Evolutionary conservation across 2,888 invertebrate species (phyloP), one percentile per base, ranked within the genome.

Genomic region (Macrosoma leucophasiata): DNA sequence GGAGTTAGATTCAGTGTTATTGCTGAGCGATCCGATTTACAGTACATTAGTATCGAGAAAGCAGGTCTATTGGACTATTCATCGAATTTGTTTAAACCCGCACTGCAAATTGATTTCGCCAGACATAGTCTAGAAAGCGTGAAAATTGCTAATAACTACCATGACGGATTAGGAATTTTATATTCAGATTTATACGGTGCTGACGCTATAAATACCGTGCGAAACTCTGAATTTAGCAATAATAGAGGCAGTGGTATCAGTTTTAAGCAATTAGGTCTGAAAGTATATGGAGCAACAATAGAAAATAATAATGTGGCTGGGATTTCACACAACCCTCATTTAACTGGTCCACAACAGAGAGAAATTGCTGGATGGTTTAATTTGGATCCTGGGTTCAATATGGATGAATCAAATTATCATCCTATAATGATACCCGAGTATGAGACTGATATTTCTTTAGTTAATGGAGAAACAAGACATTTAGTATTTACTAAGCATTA

Each of bases 21-120:
- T 32, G 92, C 97, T 1, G 94, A 95, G 62, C 86, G 95, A 50
- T 91, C 94, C 11, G 93, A 95, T 59, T 84, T 98, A 41, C 95
- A 96, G 63, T 95, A 91, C 52, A 88, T 96, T 4, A 93, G 92
- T 2, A 90, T 98, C 24, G 96, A 97, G 73, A 91, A 91, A 68
- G 96, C 98, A 3, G 99, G 99, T 0, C 86, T 98, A 1, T 86
- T 97, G 31, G 98, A 99, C 76, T 97, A 96, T 62, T 90, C 94
- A 0, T 95, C 94, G 0, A 93, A 93, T 71, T 70, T 88, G 1
- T 95, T 96, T 51, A 95, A 93, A 62, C 94, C 96, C 5, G 96
- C 96, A 0, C 72, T 96, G 8, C 96, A 96, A 77, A 91, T 95
- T 48, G 95, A 95, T 59, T 93, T 94, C 54, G 90, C 93, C 1